Evolutionary conservation across 2,888 invertebrate genomes (phyloP).

Genomic region (Caenorhabditis angaria): DNA sequence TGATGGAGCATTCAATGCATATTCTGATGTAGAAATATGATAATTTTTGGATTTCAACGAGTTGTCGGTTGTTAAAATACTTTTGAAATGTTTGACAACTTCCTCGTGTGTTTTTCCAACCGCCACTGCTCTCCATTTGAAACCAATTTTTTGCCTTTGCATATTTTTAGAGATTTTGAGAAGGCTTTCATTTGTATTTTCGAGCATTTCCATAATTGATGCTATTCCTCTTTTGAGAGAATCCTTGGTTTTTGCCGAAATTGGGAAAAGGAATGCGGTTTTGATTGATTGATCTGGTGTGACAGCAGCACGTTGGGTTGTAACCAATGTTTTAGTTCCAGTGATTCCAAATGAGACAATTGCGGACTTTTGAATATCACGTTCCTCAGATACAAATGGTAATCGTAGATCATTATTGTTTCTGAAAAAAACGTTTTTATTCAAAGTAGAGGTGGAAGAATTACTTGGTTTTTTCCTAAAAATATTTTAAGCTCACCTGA

Average conservation of each 20-base stretch:
- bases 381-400: slow-evolving; percentile 48
- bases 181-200: slow-evolving; percentile 28
- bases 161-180: slow-evolving; percentile 38
- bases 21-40: slow-evolving; percentile 18
- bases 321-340: slow-evolving; percentile 47
- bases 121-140: slow-evolving; percentile 42
- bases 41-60: slow-evolving; percentile 5
- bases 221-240: slow-evolving; percentile 23
- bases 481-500: slow-evolving; percentile 19
- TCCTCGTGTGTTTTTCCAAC: slow-evolving; percentile 37
- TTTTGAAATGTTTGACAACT: slow-evolving; percentile 24
- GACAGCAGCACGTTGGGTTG: slow-evolving; percentile 8
- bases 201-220: slow-evolving; percentile 36
- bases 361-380: slow-evolving; percentile 25
- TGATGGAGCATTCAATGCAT: slow-evolving; percentile 19
- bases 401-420: slow-evolving; percentile 36
- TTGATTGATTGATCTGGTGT: background rate
- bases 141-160: slow-evolving; percentile 43
- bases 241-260: slow-evolving; percentile 46
- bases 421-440: slow-evolving; percentile 12
- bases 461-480: background rate
- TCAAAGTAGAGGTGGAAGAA: no score
- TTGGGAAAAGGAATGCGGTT: slow-evolving; percentile 30
- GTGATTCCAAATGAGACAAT: slow-evolving; percentile 53
- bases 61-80: slow-evolving; percentile 10